phyloP scores from a whole-genome alignment of 2,113 vertebrate species.

The Callionymus lyra region DNA sequence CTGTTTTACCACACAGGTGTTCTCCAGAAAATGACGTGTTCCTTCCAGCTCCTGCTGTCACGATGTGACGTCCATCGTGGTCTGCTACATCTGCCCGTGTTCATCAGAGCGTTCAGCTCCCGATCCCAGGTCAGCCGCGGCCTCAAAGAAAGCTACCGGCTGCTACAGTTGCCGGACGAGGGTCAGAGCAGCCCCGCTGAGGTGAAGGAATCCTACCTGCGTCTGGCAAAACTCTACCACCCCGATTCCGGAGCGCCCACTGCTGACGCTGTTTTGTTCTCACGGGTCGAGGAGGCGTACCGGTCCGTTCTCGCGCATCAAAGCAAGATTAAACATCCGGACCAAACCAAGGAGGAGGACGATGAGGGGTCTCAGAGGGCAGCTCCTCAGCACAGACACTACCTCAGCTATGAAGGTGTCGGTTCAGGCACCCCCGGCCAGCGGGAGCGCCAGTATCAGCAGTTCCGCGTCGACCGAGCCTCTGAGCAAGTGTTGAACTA shows the following conservation, averaged over 20 bases:
- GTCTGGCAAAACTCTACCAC: conserved; percentile 84
- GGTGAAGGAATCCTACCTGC: conserved; percentile 75
- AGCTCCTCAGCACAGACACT: conserved; percentile 81
- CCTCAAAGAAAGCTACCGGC: conserved; percentile 56
- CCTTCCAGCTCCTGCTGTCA: conserved; percentile 16
- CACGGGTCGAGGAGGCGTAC: conserved; percentile 81
- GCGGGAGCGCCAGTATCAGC: conserved; percentile 82
- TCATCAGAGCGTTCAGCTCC: conserved; percentile 26
- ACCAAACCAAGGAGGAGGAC: conserved; percentile 37
- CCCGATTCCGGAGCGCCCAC: conserved; percentile 75
- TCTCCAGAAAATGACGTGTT: conserved; percentile 33
- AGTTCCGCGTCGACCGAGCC: conserved; percentile 80
- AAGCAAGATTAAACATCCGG: conserved; percentile 25
- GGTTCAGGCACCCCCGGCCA: conserved; percentile 86
- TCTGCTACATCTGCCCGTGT: conserved; percentile 1
- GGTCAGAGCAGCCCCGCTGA: conserved; percentile 50
- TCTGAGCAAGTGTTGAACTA: conserved; percentile 81
- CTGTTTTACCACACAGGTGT: conserved; percentile 1
- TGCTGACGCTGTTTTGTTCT: conserved; percentile 69
- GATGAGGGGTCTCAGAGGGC: conserved; percentile 62
- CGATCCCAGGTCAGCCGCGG: conserved; percentile 23
- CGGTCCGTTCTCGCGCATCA: conserved; percentile 71
- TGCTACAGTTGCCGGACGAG: conserved; percentile 56
- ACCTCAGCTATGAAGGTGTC: conserved; percentile 86
- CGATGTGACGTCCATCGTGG: neutral